These are phyloP conservation scores for Cardiocondyla obscurior DNA, from an alignment of 1,140 invertebrate genomes.

Conservation along the genomic window DNA sequence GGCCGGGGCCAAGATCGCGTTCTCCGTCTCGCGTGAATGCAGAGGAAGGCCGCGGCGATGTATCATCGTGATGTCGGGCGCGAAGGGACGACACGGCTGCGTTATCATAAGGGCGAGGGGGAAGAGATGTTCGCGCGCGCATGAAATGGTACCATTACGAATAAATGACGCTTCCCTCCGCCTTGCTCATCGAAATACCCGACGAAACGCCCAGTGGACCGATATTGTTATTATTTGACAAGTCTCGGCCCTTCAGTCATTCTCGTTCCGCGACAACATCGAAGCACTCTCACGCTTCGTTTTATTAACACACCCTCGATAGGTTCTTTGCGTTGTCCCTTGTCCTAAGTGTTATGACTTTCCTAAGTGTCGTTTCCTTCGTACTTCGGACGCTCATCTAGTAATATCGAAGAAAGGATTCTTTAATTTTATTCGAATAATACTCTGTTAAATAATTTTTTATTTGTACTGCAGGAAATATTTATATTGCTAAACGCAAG, in stretches of 20 bases:
- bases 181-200: not conserved
- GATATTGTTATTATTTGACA: conserved; percentile 34
- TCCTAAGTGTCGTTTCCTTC: too few relatives aligned
- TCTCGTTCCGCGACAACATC: not conserved
- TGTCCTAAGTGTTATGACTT: not conserved
- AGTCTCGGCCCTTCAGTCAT: not conserved
- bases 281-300: conserved; percentile 10
- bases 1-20: not conserved
- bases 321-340: not conserved
- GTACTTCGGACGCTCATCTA: not conserved
- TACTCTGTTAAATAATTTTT: not conserved
- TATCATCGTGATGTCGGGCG: conserved; percentile 49
- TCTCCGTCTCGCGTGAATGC: not conserved
- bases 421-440: not conserved
- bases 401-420: not conserved
- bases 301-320: conserved; percentile 21
- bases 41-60: conserved; percentile 12
- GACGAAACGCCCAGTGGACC: not conserved
- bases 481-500: not conserved
- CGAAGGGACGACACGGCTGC: conserved; percentile 28
- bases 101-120: conserved; percentile 31
- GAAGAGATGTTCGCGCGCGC: not conserved
- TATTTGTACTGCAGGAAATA: not conserved
- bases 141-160: conserved; percentile 59
- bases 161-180: conserved; percentile 62